Evolutionary conservation across 1,140 invertebrate genomes (phyloP), one percentile per base, ranked within the genome.

Genomic region (Leucophenga varia): DNA sequence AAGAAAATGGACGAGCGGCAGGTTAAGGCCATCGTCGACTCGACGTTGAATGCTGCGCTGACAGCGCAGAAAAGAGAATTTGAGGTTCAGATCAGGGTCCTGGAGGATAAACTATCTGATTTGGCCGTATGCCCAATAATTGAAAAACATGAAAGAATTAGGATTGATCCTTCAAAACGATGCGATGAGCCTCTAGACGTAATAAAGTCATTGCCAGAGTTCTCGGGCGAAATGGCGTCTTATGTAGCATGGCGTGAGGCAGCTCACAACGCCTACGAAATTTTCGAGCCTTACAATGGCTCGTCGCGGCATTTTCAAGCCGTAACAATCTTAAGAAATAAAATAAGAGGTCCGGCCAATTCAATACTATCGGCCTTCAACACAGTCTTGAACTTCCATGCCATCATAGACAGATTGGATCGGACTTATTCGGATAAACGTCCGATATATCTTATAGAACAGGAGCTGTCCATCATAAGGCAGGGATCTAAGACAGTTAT

Each of bases 241-340:
- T 54, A 61, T 20, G 49, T 61, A 3, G 50, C 43, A 17, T 61
- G 49, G 41, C 36, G 53, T 7, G 34, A 53, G 35, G 53, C 55
- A 10, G 43, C 45, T 19, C 37, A 54, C 41, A 48, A 43, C 28
- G 55, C 55, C 17, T 59, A 52, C 38, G 51, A 56, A 46, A 22
- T 60, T 18, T 60, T 43, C 35, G 25, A 54, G 37, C 31, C 22
- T n/a, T 56, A 47, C 25, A 41, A 49, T 3, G 51, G 51, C 2
- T 61, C 49, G 28, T 58, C 46, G 18, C 54, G 35, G 30, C 38
- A 53, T 13, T 59, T 50, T 13, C 55, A 64, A 28, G 48, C 54
- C 7, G n/a, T 52, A 16, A 51, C 17, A 0, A 57, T 57, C 16
- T 41, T 59, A 3, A 35, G 52, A 39, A 68, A 57, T 42, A 61